Conservation (phyloP, 2,113 vertebrate genomes). For the Salvator merianae region DNA sequence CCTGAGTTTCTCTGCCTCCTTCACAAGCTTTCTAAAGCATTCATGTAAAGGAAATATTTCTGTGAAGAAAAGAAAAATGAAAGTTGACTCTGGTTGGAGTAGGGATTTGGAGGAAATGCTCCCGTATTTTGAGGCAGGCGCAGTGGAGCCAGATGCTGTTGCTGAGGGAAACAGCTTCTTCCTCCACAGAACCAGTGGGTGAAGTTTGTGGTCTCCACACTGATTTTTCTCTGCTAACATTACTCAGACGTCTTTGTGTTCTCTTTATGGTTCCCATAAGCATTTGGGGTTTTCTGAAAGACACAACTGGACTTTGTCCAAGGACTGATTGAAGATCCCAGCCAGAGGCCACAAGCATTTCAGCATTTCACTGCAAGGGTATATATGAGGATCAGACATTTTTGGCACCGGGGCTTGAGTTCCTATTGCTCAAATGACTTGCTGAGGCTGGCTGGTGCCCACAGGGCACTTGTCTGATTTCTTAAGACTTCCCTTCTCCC, state of each 20-base stretch:
- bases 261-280: constrained; percentile 3
- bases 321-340: not conserved
- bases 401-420: too few species aligned
- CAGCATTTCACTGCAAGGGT: not conserved
- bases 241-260: not conserved
- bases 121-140: not conserved
- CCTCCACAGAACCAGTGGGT: accelerated
- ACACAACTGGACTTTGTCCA: not conserved
- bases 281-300: not conserved
- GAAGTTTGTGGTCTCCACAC: not conserved
- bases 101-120: not conserved
- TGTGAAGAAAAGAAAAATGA: not conserved
- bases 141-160: too few species aligned
- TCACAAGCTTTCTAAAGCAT: accelerated
- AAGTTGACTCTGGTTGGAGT: accelerated
- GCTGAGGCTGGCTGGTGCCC: too few species aligned
- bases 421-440: too few species aligned
- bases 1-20: not conserved
- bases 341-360: not conserved
- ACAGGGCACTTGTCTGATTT: too few species aligned
- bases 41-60: accelerated
- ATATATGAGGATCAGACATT: too few species aligned
- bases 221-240: not conserved
- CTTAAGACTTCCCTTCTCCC: too few species aligned
- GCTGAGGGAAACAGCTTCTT: not conserved